phyloP scores from a whole-genome alignment of 2,888 invertebrate species.

The Synergus itoensis region DNA sequence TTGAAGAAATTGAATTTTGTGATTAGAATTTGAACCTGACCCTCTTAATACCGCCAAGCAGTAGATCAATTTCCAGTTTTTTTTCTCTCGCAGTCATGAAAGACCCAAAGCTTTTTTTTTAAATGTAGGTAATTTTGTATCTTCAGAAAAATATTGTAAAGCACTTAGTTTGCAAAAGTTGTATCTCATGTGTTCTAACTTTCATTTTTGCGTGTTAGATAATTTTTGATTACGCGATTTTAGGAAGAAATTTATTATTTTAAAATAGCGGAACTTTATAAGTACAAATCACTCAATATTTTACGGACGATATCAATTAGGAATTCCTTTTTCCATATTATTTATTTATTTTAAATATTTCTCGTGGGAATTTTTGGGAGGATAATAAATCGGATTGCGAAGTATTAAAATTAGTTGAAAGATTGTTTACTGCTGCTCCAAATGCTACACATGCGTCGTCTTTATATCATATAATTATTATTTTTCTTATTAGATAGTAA shows the following conservation, averaged over 20 bases:
- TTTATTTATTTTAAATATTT: constrained; percentile 37
- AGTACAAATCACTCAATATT: constrained; percentile 38
- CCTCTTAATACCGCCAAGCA: not conserved
- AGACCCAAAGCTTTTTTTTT: not conserved
- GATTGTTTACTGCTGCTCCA: constrained; percentile 60
- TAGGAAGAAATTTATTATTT: not conserved
- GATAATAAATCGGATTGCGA: not conserved
- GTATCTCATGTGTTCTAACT: not conserved
- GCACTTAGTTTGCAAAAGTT: constrained; percentile 30
- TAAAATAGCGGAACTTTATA: constrained; percentile 16
- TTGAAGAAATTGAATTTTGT: too few relatives aligned
- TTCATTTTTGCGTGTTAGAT: constrained; percentile 2
- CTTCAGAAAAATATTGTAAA: constrained; percentile 16
- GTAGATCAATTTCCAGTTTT: constrained; percentile 14
- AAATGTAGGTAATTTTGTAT: constrained; percentile 32
- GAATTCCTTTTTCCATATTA: constrained; percentile 24
- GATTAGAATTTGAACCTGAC: too few relatives aligned
- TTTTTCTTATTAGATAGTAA: constrained; percentile 73
- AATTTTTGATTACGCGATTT: not conserved
- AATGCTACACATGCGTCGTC: constrained; percentile 69
- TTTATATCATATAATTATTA: constrained; percentile 76
- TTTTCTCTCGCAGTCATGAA: not conserved
- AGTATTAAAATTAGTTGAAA: constrained; percentile 27
- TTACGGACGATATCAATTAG: constrained; percentile 11
- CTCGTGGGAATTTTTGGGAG: not conserved